Evolutionary conservation across 2,888 invertebrate species (phyloP).

Genomic region (Idaea aversata): DNA sequence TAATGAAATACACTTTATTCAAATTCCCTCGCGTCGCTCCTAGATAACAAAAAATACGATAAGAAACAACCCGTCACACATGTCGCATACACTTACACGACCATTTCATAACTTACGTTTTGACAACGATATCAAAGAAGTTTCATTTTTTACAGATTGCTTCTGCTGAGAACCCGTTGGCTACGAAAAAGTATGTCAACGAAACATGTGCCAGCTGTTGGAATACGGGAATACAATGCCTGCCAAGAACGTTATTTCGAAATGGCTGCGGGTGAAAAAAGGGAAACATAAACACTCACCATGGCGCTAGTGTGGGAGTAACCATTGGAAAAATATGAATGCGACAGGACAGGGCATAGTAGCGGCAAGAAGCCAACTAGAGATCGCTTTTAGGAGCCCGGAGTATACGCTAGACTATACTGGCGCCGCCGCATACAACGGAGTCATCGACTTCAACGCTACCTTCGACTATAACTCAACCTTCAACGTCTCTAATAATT

Average conservation of each 20-base stretch:
- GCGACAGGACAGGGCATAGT: constrained; percentile 60
- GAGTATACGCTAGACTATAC: constrained; percentile 54
- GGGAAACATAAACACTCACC: constrained; percentile 73
- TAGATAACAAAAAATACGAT: not conserved
- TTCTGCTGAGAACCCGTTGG: constrained; percentile 37
- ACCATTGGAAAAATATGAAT: constrained; percentile 71
- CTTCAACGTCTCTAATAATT: constrained; percentile 52
- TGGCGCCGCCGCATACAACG: constrained; percentile 47
- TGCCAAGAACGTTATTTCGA: constrained; percentile 74
- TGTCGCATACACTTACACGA: not conserved
- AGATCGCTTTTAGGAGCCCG: constrained; percentile 56
- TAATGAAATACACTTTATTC: not conserved
- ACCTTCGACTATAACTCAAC: constrained; percentile 54
- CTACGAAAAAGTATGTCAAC: constrained; percentile 59
- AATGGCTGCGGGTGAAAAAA: constrained; percentile 74
- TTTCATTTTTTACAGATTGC: constrained; percentile 61
- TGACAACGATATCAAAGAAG: constrained; percentile 16
- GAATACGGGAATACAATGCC: constrained; percentile 68
- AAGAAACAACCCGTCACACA: not conserved
- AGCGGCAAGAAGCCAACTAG: constrained; percentile 71
- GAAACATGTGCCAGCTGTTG: constrained; percentile 65
- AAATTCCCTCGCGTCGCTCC: no score
- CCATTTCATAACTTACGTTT: not conserved
- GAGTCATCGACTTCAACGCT: constrained; percentile 57
- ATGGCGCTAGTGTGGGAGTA: constrained; percentile 70